These are phyloP conservation scores for Heliangelus exortis DNA, from an alignment of 2,797 vertebrate genomes.

Conservation along the genomic window DNA sequence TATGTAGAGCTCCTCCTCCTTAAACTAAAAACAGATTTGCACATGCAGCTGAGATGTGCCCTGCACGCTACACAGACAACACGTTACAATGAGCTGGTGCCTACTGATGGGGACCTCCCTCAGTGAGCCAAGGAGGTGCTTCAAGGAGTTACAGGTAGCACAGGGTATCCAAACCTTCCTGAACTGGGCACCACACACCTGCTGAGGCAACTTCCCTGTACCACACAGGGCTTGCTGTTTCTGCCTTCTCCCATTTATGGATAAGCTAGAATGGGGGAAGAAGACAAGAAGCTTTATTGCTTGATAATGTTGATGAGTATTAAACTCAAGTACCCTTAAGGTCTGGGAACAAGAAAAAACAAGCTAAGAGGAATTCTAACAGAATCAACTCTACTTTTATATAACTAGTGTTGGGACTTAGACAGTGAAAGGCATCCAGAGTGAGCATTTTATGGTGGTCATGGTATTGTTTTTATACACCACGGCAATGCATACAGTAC, in stretches of 20 bases:
- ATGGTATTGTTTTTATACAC: background rate
- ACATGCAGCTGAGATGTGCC: background rate
- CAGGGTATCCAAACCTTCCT: background rate
- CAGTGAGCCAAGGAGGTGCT: background rate
- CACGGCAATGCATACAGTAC: background rate
- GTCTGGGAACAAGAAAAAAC: background rate
- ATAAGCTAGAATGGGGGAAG: background rate
- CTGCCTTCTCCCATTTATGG: background rate
- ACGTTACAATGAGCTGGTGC: rapidly evolving
- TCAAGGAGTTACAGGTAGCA: rapidly evolving
- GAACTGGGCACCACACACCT: background rate
- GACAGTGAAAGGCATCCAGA: background rate
- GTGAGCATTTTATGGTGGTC: background rate
- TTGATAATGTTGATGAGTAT: background rate
- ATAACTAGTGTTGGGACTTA: background rate
- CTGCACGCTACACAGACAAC: rapidly evolving
- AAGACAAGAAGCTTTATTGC: background rate
- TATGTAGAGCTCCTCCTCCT: background rate
- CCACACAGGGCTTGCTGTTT: background rate
- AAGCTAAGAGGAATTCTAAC: background rate
- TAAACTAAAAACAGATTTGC: background rate
- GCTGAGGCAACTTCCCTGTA: background rate
- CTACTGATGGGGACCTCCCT: rapidly evolving
- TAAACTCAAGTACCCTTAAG: background rate
- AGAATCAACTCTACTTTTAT: background rate